Evolutionary conservation across 2,113 vertebrate genomes (phyloP).

Genomic region (Sphaerodactylus townsendi): DNA sequence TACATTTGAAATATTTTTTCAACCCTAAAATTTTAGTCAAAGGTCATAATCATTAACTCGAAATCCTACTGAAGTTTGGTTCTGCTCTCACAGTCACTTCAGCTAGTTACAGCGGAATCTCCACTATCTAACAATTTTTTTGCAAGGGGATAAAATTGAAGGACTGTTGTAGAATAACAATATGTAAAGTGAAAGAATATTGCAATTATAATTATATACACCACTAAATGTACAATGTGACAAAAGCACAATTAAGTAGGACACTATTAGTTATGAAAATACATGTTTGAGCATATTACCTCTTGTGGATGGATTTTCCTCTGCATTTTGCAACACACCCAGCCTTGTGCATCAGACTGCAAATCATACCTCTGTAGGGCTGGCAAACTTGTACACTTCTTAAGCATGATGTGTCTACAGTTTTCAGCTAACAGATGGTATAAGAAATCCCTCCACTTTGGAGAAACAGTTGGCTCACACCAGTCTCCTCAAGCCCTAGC

Average conservation of each 20-base stretch:
- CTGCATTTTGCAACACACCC: neutral
- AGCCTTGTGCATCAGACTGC: neutral
- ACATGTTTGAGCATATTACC: accelerated
- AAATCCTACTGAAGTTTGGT: neutral
- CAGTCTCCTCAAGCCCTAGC: neutral
- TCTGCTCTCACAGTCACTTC: neutral
- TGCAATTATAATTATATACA: neutral
- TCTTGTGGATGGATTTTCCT: neutral
- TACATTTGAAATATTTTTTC: neutral
- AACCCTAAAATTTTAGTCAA: neutral
- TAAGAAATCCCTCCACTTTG: neutral
- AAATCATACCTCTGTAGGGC: neutral
- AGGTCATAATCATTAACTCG: neutral
- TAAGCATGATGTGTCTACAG: slow-evolving; percentile 14
- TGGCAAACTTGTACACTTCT: slow-evolving; percentile 34
- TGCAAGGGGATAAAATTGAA: neutral
- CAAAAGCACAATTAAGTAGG: neutral
- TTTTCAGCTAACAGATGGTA: slow-evolving; percentile 37
- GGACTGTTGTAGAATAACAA: neutral
- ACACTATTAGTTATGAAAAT: neutral
- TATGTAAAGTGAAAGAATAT: neutral
- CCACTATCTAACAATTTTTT: neutral
- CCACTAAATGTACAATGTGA: neutral
- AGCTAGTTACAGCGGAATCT: neutral
- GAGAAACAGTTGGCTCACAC: neutral